Base-by-base conservation (phyloP, 2,113 vertebrate genomes). In the Coryphaenoides rupestris region DNA sequence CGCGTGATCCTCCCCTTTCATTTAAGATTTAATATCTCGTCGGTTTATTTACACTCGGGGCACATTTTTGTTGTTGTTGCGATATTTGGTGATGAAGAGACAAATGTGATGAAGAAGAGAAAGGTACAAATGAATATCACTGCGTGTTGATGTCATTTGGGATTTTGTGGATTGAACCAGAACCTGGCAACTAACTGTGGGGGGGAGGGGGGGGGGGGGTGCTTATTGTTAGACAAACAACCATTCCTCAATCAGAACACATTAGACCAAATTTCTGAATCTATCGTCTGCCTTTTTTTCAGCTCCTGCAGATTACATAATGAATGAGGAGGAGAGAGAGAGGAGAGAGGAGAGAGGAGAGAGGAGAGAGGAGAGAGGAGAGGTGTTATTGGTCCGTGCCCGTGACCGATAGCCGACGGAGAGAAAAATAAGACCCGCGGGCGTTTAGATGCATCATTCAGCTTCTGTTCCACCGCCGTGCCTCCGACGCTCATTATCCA, bases 11-110 rank as follows among this genome's bases (percentile, higher is more conserved):
- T 82, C 76, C 70, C n/a, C 75, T 81, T 83, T 81, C 78, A 82
- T 83, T 89, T 81, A 89, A 88, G 77, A 85, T 85, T 88, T 85
- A 87, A 90, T 86, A 77, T 64, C 70, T 26, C 58, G 81, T 87
- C 65, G n/a, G 85, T 84, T 89, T 82, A 90, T 89, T 88, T 73
- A 89, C 66, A 74, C 56, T 17, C 61, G 60, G 74, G 78, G 80
- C 73, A 80, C 76, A 78, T 55, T 82, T 87, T 86, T n/a, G n/a
- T n/a, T n/a, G n/a, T n/a, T n/a, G n/a, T 84, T 84, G 77, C 61
- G 77, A 65, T 71, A 74, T 84, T 83, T 80, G n/a, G n/a, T 76
- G 81, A 67, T 76, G 67, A 26, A 66, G 71, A 72, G n/a, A n/a
- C n/a, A n/a, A 83, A 79, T 88, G 71, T 74, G 69, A 68, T 73